A percentile compares a stretch with the other conserved stretches of the same genome.
Evolutionary conservation across 2,113 vertebrate genomes (phyloP).

Genomic region (Semnornis frantzii): DNA sequence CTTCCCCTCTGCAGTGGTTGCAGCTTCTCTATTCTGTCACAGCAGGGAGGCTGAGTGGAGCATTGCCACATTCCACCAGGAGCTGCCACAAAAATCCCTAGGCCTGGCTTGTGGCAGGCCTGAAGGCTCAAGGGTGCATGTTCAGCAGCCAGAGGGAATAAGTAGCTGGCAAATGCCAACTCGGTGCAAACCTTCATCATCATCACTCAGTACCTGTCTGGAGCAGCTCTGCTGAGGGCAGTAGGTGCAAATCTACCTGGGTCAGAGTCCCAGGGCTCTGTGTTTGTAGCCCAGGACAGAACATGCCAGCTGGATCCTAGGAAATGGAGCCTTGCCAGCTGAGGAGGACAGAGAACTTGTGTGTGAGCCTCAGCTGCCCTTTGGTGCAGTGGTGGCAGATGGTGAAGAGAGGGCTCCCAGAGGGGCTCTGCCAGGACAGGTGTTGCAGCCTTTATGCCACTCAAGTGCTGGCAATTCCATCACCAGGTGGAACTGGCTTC

Average conservation of each 20-base stretch:
- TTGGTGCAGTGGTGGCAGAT: background rate
- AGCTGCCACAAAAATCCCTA: background rate
- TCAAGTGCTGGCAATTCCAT: background rate
- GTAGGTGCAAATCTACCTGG: background rate
- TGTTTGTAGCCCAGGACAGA: background rate
- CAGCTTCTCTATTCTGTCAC: background rate
- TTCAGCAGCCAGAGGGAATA: background rate
- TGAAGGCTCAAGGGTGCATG: background rate
- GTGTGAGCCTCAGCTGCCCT: background rate
- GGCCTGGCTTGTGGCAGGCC: background rate
- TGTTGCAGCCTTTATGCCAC: background rate
- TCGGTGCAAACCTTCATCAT: background rate
- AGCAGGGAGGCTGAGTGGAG: background rate
- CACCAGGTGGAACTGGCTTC: background rate
- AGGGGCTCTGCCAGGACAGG: background rate
- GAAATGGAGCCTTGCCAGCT: background rate
- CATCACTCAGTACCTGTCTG: background rate
- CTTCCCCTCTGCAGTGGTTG: background rate
- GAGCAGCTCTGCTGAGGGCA: background rate
- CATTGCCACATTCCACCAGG: background rate
- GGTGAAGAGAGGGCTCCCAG: background rate
- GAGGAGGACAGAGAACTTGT: background rate
- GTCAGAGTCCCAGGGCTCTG: background rate
- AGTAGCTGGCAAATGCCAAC: background rate
- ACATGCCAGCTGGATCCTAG: background rate